These are phyloP conservation scores for Cantharis lateralis DNA, from an alignment of 2,888 invertebrate species.

Conservation along the genomic window DNA sequence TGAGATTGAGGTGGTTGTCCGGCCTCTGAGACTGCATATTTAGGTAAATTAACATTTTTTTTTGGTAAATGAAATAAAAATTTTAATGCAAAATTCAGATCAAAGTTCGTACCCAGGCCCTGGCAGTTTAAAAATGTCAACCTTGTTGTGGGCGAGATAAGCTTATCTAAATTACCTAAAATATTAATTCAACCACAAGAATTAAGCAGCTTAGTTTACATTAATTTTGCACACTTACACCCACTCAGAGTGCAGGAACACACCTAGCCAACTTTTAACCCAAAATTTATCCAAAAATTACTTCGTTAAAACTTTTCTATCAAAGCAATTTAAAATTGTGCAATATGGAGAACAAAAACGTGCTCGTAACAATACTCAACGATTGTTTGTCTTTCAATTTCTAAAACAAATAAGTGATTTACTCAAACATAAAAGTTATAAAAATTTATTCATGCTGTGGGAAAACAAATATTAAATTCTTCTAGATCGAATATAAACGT, in stretches of 20 bases:
- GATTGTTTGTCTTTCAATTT: not conserved
- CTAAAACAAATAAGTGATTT: slow-evolving; percentile 8
- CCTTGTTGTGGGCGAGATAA: not conserved
- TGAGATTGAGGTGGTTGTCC: too few relatives aligned
- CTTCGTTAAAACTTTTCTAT: not conserved
- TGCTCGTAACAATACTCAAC: not conserved
- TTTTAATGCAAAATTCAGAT: too few relatives aligned
- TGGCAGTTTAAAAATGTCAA: not conserved
- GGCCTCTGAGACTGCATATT: too few relatives aligned
- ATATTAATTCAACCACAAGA: not conserved
- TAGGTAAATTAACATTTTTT: too few relatives aligned
- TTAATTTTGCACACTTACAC: not conserved
- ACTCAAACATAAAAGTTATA: not conserved
- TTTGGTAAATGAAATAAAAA: too few relatives aligned
- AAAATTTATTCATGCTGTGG: slow-evolving; percentile 6
- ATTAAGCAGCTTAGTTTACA: not conserved
- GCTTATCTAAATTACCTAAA: not conserved
- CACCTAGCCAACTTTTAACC: not conserved
- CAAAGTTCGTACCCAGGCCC: too few relatives aligned
- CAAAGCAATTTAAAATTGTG: not conserved
- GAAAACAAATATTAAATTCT: slow-evolving; percentile 22
- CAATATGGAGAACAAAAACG: not conserved
- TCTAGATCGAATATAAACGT: slow-evolving; percentile 1
- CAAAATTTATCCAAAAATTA: not conserved
- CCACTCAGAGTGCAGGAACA: not conserved